Conservation (phyloP, 2,888 invertebrate species). For the Eremobia ochroleuca region DNA sequence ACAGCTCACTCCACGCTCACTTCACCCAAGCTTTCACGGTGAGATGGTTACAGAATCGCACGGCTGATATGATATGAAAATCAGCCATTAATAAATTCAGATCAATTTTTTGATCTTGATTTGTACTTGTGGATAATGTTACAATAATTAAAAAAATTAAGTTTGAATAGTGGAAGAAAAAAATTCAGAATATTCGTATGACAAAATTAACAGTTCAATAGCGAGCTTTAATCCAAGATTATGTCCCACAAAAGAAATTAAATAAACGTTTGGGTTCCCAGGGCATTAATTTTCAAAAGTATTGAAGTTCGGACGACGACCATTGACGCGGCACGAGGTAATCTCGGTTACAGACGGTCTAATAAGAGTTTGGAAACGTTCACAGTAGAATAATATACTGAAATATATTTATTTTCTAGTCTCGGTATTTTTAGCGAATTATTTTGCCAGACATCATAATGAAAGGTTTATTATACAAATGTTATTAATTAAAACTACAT, state of each 20-base stretch:
- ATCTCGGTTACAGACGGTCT: conserved; percentile 11
- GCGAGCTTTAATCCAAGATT: conserved; percentile 9
- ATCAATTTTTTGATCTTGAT: neutral
- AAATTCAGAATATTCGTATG: neutral
- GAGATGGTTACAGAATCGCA: no score
- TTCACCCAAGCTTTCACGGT: no score
- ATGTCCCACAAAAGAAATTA: conserved; percentile 34
- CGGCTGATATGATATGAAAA: no score
- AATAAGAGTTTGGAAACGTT: neutral
- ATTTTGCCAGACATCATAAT: neutral
- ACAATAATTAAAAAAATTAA: neutral
- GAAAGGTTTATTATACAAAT: neutral
- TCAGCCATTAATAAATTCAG: neutral
- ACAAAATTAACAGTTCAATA: conserved; percentile 14
- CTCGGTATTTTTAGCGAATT: neutral
- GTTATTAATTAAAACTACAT: neutral
- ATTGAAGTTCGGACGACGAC: conserved; percentile 25
- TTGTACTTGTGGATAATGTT: neutral
- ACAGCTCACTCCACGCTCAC: no score
- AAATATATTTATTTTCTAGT: neutral
- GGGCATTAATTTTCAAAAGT: conserved; percentile 33
- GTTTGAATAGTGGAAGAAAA: neutral
- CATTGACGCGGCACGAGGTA: conserved; percentile 33
- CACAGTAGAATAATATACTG: neutral
- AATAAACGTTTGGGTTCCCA: conserved; percentile 22